A percentile compares a stretch with the other conserved stretches of the same genome.
Evolutionary conservation across 2,113 vertebrate genomes (phyloP).

Genomic region (Eurystomus gularis): DNA sequence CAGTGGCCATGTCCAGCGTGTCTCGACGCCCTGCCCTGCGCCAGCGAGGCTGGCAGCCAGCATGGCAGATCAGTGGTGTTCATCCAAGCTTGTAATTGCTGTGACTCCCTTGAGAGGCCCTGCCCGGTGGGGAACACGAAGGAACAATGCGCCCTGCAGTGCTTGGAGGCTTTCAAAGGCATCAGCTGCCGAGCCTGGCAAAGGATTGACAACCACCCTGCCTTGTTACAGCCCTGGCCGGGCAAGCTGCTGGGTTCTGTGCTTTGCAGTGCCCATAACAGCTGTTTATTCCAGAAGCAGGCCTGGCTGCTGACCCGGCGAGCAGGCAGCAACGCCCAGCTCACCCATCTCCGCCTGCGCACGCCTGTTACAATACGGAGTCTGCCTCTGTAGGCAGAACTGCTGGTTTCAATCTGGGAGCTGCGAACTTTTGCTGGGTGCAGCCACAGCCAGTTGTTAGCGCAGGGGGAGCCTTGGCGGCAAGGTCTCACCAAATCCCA

Average conservation of each 20-base stretch:
- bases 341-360: no score
- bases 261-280: rapidly evolving
- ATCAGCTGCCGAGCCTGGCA: not conserved
- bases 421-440: no score
- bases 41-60: not conserved
- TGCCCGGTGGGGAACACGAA: not conserved
- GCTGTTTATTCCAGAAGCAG: no score
- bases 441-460: not conserved
- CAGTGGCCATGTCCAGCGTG: rapidly evolving
- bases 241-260: rapidly evolving
- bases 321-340: rapidly evolving
- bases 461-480: rapidly evolving
- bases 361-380: rapidly evolving
- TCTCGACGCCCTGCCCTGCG: rapidly evolving
- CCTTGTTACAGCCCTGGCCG: rapidly evolving
- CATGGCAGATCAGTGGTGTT: rapidly evolving
- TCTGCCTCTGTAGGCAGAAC: rapidly evolving
- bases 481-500: not conserved
- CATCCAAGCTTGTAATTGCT: not conserved
- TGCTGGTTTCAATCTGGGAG: rapidly evolving
- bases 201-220: not conserved
- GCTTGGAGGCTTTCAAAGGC: no score
- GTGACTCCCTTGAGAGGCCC: not conserved
- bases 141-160: rapidly evolving
- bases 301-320: rapidly evolving